Percentiles rank a stretch among this genome's conserved stretches.
Evolutionary conservation across 1,140 invertebrate species (phyloP).

Genomic region (Lasioglossum baleicum): DNA sequence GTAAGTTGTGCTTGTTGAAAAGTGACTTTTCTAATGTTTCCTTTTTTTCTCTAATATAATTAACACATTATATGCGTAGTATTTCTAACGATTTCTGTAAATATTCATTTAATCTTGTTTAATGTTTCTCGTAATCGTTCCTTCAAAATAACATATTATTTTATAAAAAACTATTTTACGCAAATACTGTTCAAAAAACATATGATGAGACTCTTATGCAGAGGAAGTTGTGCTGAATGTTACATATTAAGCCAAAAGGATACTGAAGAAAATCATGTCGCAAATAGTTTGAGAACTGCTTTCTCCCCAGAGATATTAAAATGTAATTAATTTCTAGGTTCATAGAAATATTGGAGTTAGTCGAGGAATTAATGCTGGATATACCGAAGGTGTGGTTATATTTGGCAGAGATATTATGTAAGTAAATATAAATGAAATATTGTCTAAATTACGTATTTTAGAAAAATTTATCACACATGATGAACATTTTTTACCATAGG

Average conservation of each 20-base stretch:
- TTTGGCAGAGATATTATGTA: constrained; percentile 84
- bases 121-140: too few relatives aligned
- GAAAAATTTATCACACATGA: constrained; percentile 50
- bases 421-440: constrained; percentile 56
- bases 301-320: constrained; percentile 37
- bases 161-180: too few relatives aligned
- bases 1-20: constrained; percentile 40
- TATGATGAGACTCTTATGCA: constrained; percentile 59
- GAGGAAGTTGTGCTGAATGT: constrained; percentile 48
- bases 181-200: not conserved
- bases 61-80: too few relatives aligned
- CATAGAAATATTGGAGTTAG: constrained; percentile 80
- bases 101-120: too few relatives aligned
- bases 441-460: not conserved
- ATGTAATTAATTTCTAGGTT: constrained; percentile 70
- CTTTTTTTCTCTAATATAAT: too few relatives aligned
- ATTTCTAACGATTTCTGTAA: too few relatives aligned
- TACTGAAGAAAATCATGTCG: constrained; percentile 58
- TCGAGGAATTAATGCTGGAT: constrained; percentile 86
- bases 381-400: constrained; percentile 88
- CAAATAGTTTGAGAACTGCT: not conserved
- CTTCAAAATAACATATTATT: too few relatives aligned
- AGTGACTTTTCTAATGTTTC: not conserved
- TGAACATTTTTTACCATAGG: constrained; percentile 69
- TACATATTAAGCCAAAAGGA: constrained; percentile 70